phyloP scores from a whole-genome alignment of 2,888 invertebrate species.

The Bhutanitis thaidina region DNA sequence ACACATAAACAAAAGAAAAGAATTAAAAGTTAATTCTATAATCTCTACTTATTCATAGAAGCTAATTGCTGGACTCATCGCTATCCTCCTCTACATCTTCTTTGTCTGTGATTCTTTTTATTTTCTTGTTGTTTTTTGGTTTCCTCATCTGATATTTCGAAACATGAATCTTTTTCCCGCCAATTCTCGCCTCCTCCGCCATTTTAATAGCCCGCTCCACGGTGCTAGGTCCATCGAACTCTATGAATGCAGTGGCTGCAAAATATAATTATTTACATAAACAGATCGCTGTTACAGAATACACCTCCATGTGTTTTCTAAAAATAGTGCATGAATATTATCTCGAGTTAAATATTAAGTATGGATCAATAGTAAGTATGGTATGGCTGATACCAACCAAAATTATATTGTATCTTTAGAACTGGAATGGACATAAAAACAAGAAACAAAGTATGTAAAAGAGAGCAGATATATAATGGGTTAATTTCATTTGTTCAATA shows the following conservation, averaged over 20 bases:
- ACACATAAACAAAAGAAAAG: neutral
- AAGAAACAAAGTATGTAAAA: too few species aligned
- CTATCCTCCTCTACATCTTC: slow-evolving; percentile 36
- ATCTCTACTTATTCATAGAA: neutral
- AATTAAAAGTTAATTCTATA: neutral
- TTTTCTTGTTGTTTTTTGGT: slow-evolving; percentile 25
- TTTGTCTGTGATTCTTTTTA: slow-evolving; percentile 20
- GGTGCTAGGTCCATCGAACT: slow-evolving; percentile 56
- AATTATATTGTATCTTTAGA: too few species aligned
- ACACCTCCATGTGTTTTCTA: too few species aligned
- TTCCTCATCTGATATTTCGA: slow-evolving; percentile 41
- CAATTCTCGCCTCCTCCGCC: slow-evolving; percentile 40
- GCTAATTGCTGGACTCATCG: slow-evolving; percentile 38
- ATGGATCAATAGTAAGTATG: too few species aligned
- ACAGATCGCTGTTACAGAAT: too few species aligned
- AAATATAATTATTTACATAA: slow-evolving; percentile 4
- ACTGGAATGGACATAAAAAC: too few species aligned
- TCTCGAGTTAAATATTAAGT: too few species aligned
- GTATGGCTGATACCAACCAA: too few species aligned
- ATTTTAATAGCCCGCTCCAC: slow-evolving; percentile 47
- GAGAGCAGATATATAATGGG: too few species aligned
- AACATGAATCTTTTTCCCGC: slow-evolving; percentile 52
- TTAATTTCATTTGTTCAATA: too few species aligned
- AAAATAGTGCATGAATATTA: too few species aligned
- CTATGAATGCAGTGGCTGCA: slow-evolving; percentile 59